Evolutionary conservation across 2,113 vertebrate species (phyloP), one percentile per base, ranked within the genome.

Genomic region (Malurus melanocephalus): DNA sequence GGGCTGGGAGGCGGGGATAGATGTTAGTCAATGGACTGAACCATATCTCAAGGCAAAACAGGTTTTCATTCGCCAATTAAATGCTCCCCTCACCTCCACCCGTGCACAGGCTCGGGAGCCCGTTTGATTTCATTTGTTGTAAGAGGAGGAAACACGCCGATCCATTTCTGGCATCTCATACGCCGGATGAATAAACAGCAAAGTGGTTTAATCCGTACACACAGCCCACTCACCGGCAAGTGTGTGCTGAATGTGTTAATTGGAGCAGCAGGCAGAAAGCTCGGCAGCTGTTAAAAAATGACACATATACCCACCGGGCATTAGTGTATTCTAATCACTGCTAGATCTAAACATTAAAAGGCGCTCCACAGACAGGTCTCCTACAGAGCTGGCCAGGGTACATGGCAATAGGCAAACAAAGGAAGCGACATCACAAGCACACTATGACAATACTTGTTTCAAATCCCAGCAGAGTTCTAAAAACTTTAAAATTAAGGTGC

Each of bases 281-380:
- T 96, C 84, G 6, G 97, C 97, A 97, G 97, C 97, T 97, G 97
- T 95, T 97, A 97, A 94, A 97, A 96, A 97, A 96, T 94, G 95
- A 97, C 96, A 97, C 94, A 85, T 93, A 96, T 97, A 96, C 97
- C 96, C 97, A 96, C 84, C 81, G 97, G 97, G 96, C 96, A 97
- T 95, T 96, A 89, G 96, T 93, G 93, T 93, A 94, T 97, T 97
- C 96, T 96, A 95, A 96, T 95, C 88, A 89, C 92, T 95, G 84
- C 95, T 92, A 92, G 94, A 96, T 97, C 95, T 96, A 93, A 96
- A 95, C 95, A 96, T 94, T 95, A 95, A 94, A 97, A 97, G 89
- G 88, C 74, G 71, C 91, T 96, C 92, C 88, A 49, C 91, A 95
- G 93, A 95, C 87, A 93, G 89, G 68, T 84, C 88, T 79, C 93